Evolutionary conservation across 2,888 invertebrate genomes (phyloP).

Genomic region (Antheraea assamensis): DNA sequence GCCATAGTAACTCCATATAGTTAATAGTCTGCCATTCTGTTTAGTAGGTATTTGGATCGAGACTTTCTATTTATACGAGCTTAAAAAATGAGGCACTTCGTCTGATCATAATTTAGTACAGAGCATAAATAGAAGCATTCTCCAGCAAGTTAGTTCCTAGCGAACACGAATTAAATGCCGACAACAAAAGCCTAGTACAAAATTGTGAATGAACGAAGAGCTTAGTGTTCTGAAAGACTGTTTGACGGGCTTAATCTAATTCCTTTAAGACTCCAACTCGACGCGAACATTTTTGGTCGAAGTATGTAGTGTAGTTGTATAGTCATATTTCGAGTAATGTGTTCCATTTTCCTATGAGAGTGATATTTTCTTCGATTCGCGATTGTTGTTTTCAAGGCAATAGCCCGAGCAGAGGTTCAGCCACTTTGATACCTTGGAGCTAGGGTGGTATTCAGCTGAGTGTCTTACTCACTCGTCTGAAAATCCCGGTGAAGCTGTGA

Average conservation of each 20-base stretch:
- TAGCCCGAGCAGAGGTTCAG: no score
- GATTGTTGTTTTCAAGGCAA: no score
- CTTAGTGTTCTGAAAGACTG: background rate
- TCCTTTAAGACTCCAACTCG: background rate
- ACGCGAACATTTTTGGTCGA: background rate
- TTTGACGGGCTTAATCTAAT: background rate
- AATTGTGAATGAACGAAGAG: background rate
- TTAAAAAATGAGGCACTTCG: background rate
- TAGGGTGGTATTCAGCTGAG: no score
- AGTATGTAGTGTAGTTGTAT: no score
- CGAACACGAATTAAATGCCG: background rate
- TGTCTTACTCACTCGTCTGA: no score
- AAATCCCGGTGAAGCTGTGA: no score
- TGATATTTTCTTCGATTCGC: no score
- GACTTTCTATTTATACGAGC: background rate
- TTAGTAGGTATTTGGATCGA: background rate
- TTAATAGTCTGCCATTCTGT: background rate
- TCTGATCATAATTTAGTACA: background rate
- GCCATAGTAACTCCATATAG: no score
- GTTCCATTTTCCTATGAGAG: no score
- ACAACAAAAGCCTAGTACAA: background rate
- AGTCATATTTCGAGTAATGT: no score
- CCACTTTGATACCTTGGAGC: no score
- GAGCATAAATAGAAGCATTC: background rate
- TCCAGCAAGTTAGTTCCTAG: background rate